Evolutionary conservation across 2,888 invertebrate genomes (phyloP), one percentile per base, ranked within the genome.

Genomic region (Seira sanloemensis): DNA sequence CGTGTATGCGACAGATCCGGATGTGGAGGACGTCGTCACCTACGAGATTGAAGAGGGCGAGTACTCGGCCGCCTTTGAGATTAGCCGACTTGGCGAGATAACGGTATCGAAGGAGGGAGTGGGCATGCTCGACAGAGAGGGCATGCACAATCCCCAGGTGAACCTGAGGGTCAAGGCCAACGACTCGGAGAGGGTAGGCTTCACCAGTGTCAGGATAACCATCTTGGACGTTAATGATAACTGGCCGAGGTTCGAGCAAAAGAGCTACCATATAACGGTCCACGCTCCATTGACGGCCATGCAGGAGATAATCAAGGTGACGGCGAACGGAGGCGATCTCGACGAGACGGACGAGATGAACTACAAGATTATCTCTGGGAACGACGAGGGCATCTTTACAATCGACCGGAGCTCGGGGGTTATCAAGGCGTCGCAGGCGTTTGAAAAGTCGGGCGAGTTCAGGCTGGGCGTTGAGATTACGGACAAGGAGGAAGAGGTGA

Each of bases 321-420:
- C 94, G 86, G 97, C 97, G 0, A 94, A 94, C 18, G 97, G 97
- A 90, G 93, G 93, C 23, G 98, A 98, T 90, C 94, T 94, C 75
- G 97, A 96, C 0, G 90, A 93, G 5, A 96, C 96, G 90, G 96
- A 95, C 5, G 94, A 94, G 87, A 93, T 98, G 37, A 93, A 93
- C 77, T 98, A 96, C 90, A 93, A 92, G 37, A 96, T 97, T 71
- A 91, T 93, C 5, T 92, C 92, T 1, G 95, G 95, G 80, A 94
- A 95, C 90, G 93, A 94, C 77, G 92, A 94, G 88, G 95, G 94
- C 72, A 92, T 94, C 0, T 98, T 98, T 91, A 92, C 93, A 24
- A 92, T 98, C 76, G 95, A 97, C 89, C 92, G 94, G 0, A 93
- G 93, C 77, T 94, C 94, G 12, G 98, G 98, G 16, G 96, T 96